Evolutionary conservation across 2,888 invertebrate genomes (phyloP).

Genomic region (Icerya purchasi): DNA sequence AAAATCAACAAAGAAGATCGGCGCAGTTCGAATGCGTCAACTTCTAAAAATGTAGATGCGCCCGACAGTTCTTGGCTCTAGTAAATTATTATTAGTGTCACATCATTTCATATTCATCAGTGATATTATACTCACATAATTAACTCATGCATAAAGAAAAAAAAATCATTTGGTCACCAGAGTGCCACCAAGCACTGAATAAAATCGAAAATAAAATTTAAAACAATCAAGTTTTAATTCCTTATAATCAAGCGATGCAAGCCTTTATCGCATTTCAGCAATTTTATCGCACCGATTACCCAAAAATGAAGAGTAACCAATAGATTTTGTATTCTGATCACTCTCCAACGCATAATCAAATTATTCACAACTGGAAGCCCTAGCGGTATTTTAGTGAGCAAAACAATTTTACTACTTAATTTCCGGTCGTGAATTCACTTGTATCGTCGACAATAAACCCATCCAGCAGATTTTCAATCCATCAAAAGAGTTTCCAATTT

Average conservation of each 20-base stretch:
- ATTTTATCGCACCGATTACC: constrained; percentile 14
- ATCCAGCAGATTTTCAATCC: constrained; percentile 1
- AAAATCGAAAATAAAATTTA: background rate
- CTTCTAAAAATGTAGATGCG: constrained; percentile 19
- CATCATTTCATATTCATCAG: constrained; percentile 20
- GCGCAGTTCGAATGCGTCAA: constrained; percentile 16
- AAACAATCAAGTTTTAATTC: constrained; percentile 1
- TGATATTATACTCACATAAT: constrained; percentile 20
- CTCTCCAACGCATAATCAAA: constrained; percentile 12
- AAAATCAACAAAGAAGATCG: too few relatives aligned
- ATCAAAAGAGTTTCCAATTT: background rate
- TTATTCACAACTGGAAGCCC: constrained; percentile 16
- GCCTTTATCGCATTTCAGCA: constrained; percentile 17
- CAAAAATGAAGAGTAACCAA: constrained; percentile 17
- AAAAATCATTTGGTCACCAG: constrained; percentile 14
- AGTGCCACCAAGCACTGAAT: constrained; percentile 12
- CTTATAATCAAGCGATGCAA: background rate
- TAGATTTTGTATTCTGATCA: constrained; percentile 13
- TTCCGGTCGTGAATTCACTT: background rate
- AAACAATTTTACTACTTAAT: constrained; percentile 3
- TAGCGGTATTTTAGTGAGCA: constrained; percentile 10
- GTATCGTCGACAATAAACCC: background rate
- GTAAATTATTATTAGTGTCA: constrained; percentile 23
- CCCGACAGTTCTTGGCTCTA: constrained; percentile 21
- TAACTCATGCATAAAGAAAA: constrained; percentile 17